Base-by-base conservation (phyloP, 1,140 invertebrate species). In the Drosophila kikkawai region DNA sequence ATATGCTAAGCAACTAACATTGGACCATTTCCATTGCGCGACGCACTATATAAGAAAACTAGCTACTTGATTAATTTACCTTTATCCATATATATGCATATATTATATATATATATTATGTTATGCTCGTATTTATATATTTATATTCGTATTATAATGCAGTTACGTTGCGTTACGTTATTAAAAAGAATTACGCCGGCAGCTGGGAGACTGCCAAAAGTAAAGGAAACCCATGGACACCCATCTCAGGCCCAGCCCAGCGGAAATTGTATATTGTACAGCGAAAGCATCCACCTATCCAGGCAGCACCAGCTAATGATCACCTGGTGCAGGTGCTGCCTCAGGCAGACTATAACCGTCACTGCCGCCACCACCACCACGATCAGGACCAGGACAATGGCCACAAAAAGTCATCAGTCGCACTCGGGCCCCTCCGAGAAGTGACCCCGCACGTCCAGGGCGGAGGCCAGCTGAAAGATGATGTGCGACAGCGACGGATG, bases 401-500 rank as follows among this genome's bases (percentile, higher is more conserved):
- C 75, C 79, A 82, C 57, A 36, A 85, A 85, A 87, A 85, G 79
- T 92, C 91, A 93, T 96, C 95, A 96, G 95, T 95, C 95, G 93
- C 95, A 94, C 93, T 96, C 95, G 88, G 95, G 95, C 64, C 94
- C 94, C 79, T 96, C 95, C 76, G 95, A 94, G 90, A 97, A 97
- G 91, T 96, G 95, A 37, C 95, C 94, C 73, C 95, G 94, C 50
- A 97, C 97, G 93, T 98, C 97, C 36, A 99, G 93, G 69, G 96
- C 95, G 39, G 94, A 94, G 11, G 97, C 96, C 67, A 99, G 94
- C 91, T 98, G 97, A 57, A 98, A 93, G 36, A 98, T 95, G 47
- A 97, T 94, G 83, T 97, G 96, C 63, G 96, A 95, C 3, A 99
- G 94, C 17, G 95, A 94, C 9, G 97, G 96, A 91, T 98, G 96